Evolutionary conservation across 2,888 invertebrate genomes (phyloP).

Genomic region (Callyntrura sp.): DNA sequence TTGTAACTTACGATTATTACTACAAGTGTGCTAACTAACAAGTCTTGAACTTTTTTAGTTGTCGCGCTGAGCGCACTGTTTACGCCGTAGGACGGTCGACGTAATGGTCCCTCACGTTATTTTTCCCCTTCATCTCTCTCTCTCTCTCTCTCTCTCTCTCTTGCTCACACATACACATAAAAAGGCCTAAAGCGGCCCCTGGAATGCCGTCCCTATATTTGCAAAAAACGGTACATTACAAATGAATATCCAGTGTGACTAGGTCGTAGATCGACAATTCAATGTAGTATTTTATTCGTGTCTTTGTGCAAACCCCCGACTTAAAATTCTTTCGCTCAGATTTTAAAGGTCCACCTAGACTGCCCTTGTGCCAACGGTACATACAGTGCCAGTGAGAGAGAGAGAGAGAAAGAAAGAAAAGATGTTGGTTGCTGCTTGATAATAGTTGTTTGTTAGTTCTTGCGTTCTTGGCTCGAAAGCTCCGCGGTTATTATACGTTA

Average conservation of each 20-base stretch:
- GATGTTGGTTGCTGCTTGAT: constrained; percentile 6
- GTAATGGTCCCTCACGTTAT: neutral
- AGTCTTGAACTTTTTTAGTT: constrained; percentile 53
- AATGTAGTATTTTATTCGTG: neutral
- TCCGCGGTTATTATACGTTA: constrained; percentile 37
- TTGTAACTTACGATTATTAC: constrained; percentile 72
- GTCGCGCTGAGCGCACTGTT: neutral
- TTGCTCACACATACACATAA: neutral
- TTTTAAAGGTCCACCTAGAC: constrained; percentile 52
- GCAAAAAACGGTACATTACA: neutral
- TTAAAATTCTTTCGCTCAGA: constrained; percentile 58
- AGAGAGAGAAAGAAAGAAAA: neutral
- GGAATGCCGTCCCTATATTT: neutral
- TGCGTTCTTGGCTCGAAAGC: constrained; percentile 36
- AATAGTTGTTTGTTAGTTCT: neutral
- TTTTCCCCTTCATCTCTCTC: neutral
- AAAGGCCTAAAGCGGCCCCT: neutral
- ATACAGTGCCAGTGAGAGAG: neutral
- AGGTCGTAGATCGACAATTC: constrained; percentile 19
- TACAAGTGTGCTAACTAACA: constrained; percentile 65
- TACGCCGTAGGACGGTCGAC: neutral
- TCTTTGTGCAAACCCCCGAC: neutral
- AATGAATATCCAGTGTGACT: constrained; percentile 3
- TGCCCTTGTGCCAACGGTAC: constrained; percentile 57
- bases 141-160: neutral